Evolutionary conservation across 2,888 invertebrate genomes (phyloP), one percentile per base, ranked within the genome.

Genomic region (Steinernema hermaphroditum): DNA sequence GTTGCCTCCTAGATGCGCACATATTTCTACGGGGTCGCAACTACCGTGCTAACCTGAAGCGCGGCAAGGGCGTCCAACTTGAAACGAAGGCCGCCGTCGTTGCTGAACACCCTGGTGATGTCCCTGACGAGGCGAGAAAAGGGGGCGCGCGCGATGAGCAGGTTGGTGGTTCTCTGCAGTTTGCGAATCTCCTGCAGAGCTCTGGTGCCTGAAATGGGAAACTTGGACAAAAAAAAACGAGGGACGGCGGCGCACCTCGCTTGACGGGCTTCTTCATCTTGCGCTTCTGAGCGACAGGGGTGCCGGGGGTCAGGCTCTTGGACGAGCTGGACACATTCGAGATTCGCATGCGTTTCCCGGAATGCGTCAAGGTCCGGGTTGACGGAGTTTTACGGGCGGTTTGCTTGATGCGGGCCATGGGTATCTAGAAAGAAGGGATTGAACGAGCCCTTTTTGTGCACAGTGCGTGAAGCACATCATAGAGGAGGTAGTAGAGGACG

Each of bases 151-250:
- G 68, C 34, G 37, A 68, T 68, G n/a, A 68, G 34, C 19, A 34
- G 32, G 12, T 34, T n/a, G n/a, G 41, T 41, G 9, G 34, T 9
- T 2, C 9, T 2, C 34, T 68, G 68, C 16, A 68, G n/a, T n/a
- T 34, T n/a, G 37, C 68, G 68, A n/a, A 68, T 68, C 34, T 34
- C 19, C 19, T 41, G 68, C 2, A 68, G 68, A 8, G 68, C 68
- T 2, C 34, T 14, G 8, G 24, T n/a, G 2, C 68, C 68, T 41
- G 34, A 37, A 34, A 41, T 4, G 4, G 27, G 6, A 54, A 54
- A 14, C n/a, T n/a, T n/a, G 37, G 37, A 37, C 6, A 12, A 12
- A 46, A 19, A 2, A 9, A 16, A 16, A n/a, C 46, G 46, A 9
- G 9, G 19, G 19, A 46, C 6, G 16, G 16, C 19, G 4, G 16